Conservation (phyloP, 2,888 invertebrate species). For the Ptychoptera contaminata region DNA sequence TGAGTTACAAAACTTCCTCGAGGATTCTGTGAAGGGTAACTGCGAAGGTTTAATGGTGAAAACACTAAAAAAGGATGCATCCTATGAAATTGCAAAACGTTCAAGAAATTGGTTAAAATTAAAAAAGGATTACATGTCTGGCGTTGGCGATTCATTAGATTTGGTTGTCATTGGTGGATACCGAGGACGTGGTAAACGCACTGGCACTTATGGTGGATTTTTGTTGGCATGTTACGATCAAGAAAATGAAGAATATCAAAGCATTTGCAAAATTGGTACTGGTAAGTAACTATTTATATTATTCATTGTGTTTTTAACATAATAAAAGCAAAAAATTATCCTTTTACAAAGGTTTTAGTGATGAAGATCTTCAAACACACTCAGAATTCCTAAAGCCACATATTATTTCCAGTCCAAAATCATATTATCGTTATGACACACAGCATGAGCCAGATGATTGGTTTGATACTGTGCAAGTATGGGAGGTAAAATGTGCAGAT, state of each 20-base stretch:
- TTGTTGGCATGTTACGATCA: constrained; percentile 86
- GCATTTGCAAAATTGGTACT: constrained; percentile 65
- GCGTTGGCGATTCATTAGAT: constrained; percentile 92
- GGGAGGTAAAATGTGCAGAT: constrained; percentile 97
- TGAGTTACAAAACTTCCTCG: constrained; percentile 84
- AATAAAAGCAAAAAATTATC: constrained; percentile 16
- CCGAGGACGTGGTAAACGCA: constrained; percentile 80
- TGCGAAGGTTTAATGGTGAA: constrained; percentile 99
- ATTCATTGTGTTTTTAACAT: not conserved
- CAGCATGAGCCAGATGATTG: constrained; percentile 71
- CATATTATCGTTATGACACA: constrained; percentile 66
- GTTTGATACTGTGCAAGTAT: constrained; percentile 76
- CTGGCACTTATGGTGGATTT: constrained; percentile 89
- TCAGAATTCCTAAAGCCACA: constrained; percentile 59
- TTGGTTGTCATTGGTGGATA: constrained; percentile 92
- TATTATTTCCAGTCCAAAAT: constrained; percentile 55
- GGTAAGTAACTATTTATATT: constrained; percentile 15
- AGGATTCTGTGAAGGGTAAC: constrained; percentile 87
- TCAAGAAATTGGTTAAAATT: constrained; percentile 90
- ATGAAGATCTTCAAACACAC: constrained; percentile 69
- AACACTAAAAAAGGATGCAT: constrained; percentile 68
- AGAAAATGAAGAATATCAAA: constrained; percentile 81
- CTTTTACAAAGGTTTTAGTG: constrained; percentile 90
- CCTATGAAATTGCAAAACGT: constrained; percentile 93
- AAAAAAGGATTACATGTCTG: constrained; percentile 95